Percentiles rank a stretch among this genome's conserved stretches.
phyloP scores from a whole-genome alignment of 2,888 invertebrate species.

The Nomada ferruginata region DNA sequence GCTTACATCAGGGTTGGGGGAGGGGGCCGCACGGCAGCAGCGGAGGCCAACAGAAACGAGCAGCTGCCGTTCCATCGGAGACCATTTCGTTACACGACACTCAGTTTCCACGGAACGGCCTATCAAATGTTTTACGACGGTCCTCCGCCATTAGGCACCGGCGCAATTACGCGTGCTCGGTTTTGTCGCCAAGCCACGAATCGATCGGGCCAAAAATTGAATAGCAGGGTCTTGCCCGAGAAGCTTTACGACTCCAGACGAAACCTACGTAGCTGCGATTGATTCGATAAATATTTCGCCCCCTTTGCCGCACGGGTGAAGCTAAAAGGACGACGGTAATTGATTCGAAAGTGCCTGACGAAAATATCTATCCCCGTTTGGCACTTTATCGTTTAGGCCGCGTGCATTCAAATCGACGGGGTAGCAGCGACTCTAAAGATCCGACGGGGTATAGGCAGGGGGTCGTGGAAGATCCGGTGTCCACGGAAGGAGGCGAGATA shows the following conservation, averaged over 20 bases:
- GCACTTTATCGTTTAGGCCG: neutral
- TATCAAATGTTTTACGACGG: constrained; percentile 64
- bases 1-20: constrained; percentile 49
- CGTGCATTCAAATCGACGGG: constrained; percentile 27
- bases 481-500: constrained; percentile 73
- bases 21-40: neutral
- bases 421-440: constrained; percentile 37
- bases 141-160: constrained; percentile 22
- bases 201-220: constrained; percentile 33
- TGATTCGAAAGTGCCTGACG: neutral
- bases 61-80: constrained; percentile 51
- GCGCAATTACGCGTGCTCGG: constrained; percentile 26
- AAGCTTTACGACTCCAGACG: too few species aligned
- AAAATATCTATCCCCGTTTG: neutral
- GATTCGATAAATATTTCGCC: neutral
- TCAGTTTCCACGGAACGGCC: constrained; percentile 39
- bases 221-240: neutral
- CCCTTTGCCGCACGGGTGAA: neutral
- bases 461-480: constrained; percentile 53
- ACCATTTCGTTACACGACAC: constrained; percentile 51
- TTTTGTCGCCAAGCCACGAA: constrained; percentile 1
- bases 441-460: constrained; percentile 12
- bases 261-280: too few species aligned
- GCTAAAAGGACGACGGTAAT: neutral
- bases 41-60: constrained; percentile 9